Evolutionary conservation across 2,888 invertebrate genomes (phyloP).

Genomic region (Rhingia rostrata): DNA sequence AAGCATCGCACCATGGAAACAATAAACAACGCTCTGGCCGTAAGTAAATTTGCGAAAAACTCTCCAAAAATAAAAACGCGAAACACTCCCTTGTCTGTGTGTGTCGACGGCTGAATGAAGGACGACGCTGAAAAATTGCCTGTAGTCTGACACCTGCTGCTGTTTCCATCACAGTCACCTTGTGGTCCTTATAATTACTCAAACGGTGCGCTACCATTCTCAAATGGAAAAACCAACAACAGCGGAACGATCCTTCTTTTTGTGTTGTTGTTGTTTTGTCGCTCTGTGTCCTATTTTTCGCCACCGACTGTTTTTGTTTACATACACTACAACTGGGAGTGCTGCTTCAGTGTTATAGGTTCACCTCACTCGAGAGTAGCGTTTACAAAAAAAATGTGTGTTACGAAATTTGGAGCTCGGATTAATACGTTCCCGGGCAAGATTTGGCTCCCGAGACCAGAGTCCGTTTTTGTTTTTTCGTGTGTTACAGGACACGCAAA

Average conservation of each 20-base stretch:
- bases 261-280: background rate
- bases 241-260: conserved; percentile 12
- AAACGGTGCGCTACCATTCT: conserved; percentile 9
- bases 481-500: background rate
- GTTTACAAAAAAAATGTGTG: no score
- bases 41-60: conserved; percentile 32
- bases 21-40: conserved; percentile 53
- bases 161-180: conserved; percentile 45
- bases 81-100: background rate
- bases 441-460: no score
- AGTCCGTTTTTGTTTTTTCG: background rate
- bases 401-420: no score
- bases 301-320: conserved; percentile 9
- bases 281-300: conserved; percentile 1
- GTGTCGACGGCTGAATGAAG: background rate
- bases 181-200: conserved; percentile 44
- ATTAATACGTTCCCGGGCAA: no score
- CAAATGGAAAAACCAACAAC: conserved; percentile 23
- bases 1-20: conserved; percentile 51
- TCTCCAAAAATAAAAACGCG: conserved; percentile 20
- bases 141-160: conserved; percentile 50
- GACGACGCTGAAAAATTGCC: conserved; percentile 12
- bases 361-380: no score
- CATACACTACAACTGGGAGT: conserved; percentile 1
- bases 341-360: background rate